These are phyloP conservation scores for Pseudococcus longispinus DNA, from an alignment of 2,888 invertebrate genomes.

Conservation along the genomic window DNA sequence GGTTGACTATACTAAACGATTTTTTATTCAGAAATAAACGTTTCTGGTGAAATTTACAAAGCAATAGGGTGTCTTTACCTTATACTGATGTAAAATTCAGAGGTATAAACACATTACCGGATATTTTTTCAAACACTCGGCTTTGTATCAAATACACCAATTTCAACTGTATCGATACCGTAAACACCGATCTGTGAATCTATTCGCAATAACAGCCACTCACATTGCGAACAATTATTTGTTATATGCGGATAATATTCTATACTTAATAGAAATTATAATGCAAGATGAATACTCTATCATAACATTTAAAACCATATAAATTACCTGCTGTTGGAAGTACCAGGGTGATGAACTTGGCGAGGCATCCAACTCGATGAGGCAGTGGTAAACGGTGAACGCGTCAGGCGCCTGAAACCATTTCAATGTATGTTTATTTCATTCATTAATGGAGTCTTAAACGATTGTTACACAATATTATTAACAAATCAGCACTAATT, in stretches of 20 bases:
- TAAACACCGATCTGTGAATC: background rate
- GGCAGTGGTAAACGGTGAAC: background rate
- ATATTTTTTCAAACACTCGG: background rate
- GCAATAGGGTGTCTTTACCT: background rate
- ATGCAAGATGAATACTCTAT: background rate
- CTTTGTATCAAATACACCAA: background rate
- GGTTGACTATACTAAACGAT: background rate
- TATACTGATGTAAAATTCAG: background rate
- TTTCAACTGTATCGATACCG: background rate
- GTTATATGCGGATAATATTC: background rate
- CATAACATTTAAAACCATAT: background rate
- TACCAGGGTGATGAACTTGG: constrained; percentile 38
- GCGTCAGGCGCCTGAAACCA: constrained; percentile 4
- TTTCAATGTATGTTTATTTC: background rate
- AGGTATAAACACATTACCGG: background rate
- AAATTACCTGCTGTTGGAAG: background rate
- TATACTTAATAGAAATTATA: background rate
- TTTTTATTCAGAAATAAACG: background rate
- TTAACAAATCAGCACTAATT: background rate
- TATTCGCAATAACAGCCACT: background rate
- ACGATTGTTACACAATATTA: background rate
- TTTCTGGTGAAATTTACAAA: background rate
- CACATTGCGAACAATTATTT: background rate
- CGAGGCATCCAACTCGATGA: constrained; percentile 3
- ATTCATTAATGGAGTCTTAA: background rate